A percentile compares a stretch with the other conserved stretches of the same genome.
Conservation (phyloP, 2,113 vertebrate genomes). For the Narcine bancroftii region DNA sequence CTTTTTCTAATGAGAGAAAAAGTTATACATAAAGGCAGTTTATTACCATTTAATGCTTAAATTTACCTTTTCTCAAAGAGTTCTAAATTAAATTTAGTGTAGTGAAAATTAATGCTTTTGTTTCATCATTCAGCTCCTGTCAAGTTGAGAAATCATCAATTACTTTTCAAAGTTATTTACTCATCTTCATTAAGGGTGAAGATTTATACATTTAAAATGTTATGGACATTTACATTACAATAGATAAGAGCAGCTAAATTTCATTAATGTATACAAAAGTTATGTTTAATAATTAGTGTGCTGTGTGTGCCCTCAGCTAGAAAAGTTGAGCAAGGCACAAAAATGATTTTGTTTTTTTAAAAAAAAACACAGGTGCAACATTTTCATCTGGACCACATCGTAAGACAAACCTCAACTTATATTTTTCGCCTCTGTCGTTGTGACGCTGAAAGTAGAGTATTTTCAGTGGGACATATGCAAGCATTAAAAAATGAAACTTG, state of each 20-base stretch:
- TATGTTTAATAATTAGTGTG: not conserved
- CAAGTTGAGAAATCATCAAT: not conserved
- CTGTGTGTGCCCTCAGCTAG: not conserved
- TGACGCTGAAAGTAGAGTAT: not conserved
- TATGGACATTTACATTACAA: conserved; percentile 32
- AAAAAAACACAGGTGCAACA: not conserved
- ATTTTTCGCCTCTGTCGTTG: not conserved
- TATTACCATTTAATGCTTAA: not conserved
- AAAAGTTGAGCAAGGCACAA: conserved; percentile 24
- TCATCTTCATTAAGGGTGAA: not conserved
- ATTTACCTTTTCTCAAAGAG: not conserved
- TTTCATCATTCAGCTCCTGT: not conserved
- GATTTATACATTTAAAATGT: not conserved
- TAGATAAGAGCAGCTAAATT: conserved; percentile 3
- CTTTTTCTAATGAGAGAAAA: not conserved
- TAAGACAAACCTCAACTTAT: not conserved
- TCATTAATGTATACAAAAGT: not conserved
- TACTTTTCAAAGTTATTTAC: conserved; percentile 4
- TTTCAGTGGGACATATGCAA: not conserved
- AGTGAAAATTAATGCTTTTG: not conserved
- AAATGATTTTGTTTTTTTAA: not conserved
- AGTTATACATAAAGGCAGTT: not conserved
- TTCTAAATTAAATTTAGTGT: conserved; percentile 12
- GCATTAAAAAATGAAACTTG: not conserved
- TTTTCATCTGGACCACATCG: too few relatives aligned